Conservation (phyloP, 2,888 invertebrate species). For the Agrochola lychnidis region DNA sequence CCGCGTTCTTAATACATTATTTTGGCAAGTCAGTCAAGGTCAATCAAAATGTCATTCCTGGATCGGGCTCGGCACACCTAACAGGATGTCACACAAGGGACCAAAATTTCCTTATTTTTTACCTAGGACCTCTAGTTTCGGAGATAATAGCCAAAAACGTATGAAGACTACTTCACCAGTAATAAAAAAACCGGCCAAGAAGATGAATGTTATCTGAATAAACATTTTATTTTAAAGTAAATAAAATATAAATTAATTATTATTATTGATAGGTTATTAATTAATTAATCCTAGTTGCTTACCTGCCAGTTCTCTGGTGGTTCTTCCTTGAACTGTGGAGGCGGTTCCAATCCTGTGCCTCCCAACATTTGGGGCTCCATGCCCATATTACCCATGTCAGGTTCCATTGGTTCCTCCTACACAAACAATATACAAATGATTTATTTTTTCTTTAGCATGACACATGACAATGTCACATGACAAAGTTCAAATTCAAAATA, state of each 20-base stretch:
- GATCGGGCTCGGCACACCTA: no score
- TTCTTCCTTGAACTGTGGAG: constrained; percentile 87
- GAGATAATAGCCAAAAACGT: neutral
- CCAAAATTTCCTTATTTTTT: neutral
- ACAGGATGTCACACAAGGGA: neutral
- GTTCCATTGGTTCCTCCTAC: constrained; percentile 87
- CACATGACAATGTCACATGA: neutral
- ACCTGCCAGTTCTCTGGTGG: constrained; percentile 89
- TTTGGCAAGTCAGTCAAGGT: neutral
- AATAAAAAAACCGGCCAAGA: no score
- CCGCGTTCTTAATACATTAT: neutral
- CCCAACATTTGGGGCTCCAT: constrained; percentile 80
- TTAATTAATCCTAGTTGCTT: constrained; percentile 32
- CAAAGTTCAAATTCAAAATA: neutral
- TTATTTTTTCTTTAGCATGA: neutral
- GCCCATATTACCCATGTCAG: constrained; percentile 73
- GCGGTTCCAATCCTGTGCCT: constrained; percentile 72
- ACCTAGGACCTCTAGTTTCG: neutral
- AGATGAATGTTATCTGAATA: neutral
- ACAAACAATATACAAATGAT: neutral
- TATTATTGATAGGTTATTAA: neutral
- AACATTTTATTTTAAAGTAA: neutral
- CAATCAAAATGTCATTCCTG: neutral
- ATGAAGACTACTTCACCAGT: no score
- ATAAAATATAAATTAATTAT: no score